A percentile compares a stretch with the other conserved stretches of the same genome.
These are phyloP conservation scores for Carpatolechia fugitivella DNA, from an alignment of 2,888 invertebrate genomes.

Conservation along the genomic window DNA sequence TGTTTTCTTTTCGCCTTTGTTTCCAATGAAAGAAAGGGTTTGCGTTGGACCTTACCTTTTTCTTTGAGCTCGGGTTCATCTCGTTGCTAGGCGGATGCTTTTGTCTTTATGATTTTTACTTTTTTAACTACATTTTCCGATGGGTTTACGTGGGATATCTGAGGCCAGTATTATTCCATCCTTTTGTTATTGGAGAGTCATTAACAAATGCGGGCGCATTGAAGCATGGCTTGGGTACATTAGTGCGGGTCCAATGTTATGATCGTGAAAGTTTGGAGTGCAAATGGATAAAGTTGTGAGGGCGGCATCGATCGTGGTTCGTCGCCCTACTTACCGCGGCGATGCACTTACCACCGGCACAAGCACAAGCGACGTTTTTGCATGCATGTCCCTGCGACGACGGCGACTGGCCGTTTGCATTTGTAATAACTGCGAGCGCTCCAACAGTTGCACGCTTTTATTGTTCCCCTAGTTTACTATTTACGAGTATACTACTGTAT, in stretches of 20 bases:
- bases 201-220: constrained; percentile 8
- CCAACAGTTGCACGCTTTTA: neutral
- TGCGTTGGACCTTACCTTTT: constrained; percentile 4
- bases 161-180: neutral
- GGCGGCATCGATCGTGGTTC: constrained; percentile 77
- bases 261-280: constrained; percentile 71
- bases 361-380: constrained; percentile 50
- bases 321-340: constrained; percentile 75
- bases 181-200: constrained; percentile 1
- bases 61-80: constrained; percentile 8
- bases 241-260: constrained; percentile 41
- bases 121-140: neutral
- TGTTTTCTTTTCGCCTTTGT: constrained; percentile 4
- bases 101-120: constrained; percentile 4
- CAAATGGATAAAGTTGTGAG: constrained; percentile 74
- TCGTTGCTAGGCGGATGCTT: constrained; percentile 5
- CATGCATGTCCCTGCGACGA: constrained; percentile 14
- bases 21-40: neutral
- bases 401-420: constrained; percentile 8
- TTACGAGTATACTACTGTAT: neutral
- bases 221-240: neutral
- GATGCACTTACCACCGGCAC: constrained; percentile 62
- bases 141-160: neutral
- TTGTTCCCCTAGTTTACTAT: neutral
- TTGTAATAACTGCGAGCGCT: constrained; percentile 10